These are phyloP conservation scores for Eulemur rufifrons DNA, from an alignment of 2,113 vertebrate species.

Conservation along the genomic window DNA sequence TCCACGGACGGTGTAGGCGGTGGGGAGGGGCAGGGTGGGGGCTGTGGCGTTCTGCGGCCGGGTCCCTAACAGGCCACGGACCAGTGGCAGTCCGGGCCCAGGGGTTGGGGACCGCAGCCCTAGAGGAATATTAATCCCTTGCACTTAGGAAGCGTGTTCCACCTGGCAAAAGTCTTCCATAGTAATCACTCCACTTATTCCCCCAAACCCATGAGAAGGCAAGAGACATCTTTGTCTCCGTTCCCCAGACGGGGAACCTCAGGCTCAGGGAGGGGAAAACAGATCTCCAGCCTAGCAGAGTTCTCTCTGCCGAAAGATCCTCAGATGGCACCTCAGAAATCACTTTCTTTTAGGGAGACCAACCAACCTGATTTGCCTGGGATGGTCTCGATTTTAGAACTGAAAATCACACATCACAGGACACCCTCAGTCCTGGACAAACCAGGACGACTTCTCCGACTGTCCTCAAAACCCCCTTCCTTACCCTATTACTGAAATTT, in stretches of 20 bases:
- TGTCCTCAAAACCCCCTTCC: background rate
- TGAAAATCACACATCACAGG: background rate
- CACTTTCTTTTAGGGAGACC: background rate
- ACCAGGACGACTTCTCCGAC: background rate
- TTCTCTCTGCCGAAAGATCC: background rate
- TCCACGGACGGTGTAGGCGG: no score
- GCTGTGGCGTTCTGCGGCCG: no score
- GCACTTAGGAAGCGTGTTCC: accelerated
- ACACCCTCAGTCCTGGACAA: background rate
- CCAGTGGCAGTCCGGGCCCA: no score
- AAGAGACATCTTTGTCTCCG: background rate
- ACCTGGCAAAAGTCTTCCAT: background rate
- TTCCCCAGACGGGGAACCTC: background rate
- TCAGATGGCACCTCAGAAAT: background rate
- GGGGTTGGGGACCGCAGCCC: no score
- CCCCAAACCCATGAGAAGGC: background rate
- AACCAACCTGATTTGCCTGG: background rate
- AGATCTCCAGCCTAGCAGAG: background rate
- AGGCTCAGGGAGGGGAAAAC: background rate
- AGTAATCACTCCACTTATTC: no score
- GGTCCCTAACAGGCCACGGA: no score
- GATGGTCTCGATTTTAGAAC: background rate
- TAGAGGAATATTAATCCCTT: background rate
- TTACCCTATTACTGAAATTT: background rate
- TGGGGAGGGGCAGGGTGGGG: no score